Percentiles rank a stretch among this genome's conserved stretches.
These are phyloP conservation scores for Brenthis hecate DNA, from an alignment of 2,888 invertebrate genomes.

Conservation along the genomic window DNA sequence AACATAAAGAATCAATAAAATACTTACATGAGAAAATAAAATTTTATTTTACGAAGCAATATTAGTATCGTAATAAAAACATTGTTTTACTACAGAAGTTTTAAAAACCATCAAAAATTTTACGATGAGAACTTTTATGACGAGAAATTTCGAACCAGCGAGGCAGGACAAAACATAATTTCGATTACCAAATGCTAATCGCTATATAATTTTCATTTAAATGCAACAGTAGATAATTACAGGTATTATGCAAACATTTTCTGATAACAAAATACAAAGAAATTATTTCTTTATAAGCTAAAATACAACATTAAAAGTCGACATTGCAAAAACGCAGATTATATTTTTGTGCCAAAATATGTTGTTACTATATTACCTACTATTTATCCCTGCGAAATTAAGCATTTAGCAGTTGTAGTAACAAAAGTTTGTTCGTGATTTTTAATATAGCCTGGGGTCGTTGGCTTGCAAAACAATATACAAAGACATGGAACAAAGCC, in stretches of 20 bases:
- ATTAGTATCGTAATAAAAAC: conserved; percentile 31
- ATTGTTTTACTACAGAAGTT: conserved; percentile 31
- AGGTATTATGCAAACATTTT: conserved; percentile 29
- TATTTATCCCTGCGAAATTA: conserved; percentile 23
- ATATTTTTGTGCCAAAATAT: background rate
- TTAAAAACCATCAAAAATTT: conserved; percentile 34
- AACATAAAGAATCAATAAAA: conserved; percentile 13
- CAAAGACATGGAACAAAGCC: conserved; percentile 36
- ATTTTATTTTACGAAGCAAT: conserved; percentile 14
- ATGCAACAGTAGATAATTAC: conserved; percentile 35
- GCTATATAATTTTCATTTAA: conserved; percentile 43
- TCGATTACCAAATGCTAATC: conserved; percentile 49
- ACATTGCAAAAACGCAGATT: background rate
- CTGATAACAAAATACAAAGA: background rate
- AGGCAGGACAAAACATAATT: conserved; percentile 39
- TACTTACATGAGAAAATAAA: conserved; percentile 17
- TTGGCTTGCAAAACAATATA: conserved; percentile 36
- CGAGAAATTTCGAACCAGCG: conserved; percentile 33
- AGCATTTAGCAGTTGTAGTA: conserved; percentile 18
- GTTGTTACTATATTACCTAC: background rate
- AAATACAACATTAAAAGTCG: background rate
- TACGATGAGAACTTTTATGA: conserved; percentile 29
- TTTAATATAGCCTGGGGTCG: conserved; percentile 40
- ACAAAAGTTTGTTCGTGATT: conserved; percentile 35
- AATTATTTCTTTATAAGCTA: background rate